Evolutionary conservation across 2,113 vertebrate genomes (phyloP).

Genomic region (Corythornis vintsioides): DNA sequence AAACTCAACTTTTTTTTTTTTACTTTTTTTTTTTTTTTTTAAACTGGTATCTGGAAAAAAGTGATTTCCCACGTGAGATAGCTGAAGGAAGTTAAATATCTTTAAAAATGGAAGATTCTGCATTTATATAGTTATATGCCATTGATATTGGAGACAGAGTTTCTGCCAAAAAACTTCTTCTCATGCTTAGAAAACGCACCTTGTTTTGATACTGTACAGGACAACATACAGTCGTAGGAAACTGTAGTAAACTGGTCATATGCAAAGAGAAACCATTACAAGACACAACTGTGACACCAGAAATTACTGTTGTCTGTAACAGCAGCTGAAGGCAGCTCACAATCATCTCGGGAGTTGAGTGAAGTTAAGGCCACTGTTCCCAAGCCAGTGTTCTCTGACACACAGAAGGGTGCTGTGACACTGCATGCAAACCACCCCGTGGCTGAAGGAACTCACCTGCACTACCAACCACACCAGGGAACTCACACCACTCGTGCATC

Average conservation of each 20-base stretch:
- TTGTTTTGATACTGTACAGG: constrained; percentile 83
- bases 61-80: constrained; percentile 14
- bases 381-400: constrained; percentile 80
- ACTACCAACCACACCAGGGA: too few species aligned
- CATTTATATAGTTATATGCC: constrained; percentile 68
- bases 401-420: background rate
- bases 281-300: constrained; percentile 87
- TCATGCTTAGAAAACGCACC: constrained; percentile 88
- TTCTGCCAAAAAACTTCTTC: constrained; percentile 72
- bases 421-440: too few species aligned
- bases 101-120: constrained; percentile 76
- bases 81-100: constrained; percentile 73
- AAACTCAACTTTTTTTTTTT: too few species aligned
- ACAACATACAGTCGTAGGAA: constrained; percentile 81
- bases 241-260: constrained; percentile 78
- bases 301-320: constrained; percentile 73
- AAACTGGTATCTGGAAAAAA: constrained; percentile 43
- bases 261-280: constrained; percentile 83
- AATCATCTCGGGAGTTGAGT: constrained; percentile 89
- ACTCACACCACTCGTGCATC: too few species aligned
- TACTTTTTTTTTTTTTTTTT: background rate
- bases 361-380: constrained; percentile 99
- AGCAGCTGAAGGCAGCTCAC: constrained; percentile 91
- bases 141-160: constrained; percentile 67
- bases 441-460: too few species aligned